phyloP scores from a whole-genome alignment of 2,113 vertebrate species.

The Aptenodytes forsteri region DNA sequence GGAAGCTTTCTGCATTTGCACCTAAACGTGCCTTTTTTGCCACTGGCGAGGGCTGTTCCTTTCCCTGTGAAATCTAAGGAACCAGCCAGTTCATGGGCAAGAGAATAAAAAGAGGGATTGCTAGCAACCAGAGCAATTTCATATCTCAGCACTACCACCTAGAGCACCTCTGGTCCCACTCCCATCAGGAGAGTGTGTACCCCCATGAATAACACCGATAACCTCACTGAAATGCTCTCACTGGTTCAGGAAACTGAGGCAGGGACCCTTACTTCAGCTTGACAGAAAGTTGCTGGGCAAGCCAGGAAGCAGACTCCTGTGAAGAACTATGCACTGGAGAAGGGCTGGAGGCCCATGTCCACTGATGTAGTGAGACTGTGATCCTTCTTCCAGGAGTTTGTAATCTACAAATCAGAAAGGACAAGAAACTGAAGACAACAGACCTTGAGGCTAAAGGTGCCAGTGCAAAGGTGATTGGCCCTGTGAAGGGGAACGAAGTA shows the following conservation, averaged over 20 bases:
- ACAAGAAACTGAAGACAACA: neutral
- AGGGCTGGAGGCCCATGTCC: neutral
- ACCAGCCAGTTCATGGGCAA: neutral
- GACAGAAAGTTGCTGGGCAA: neutral
- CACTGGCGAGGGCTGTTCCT: neutral
- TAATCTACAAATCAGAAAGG: neutral
- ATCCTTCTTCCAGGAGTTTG: neutral
- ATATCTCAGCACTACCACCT: neutral
- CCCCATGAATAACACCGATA: neutral
- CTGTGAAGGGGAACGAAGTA: neutral
- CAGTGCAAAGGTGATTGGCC: neutral
- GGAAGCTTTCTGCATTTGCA: neutral
- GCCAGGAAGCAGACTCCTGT: neutral
- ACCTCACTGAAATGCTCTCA: neutral
- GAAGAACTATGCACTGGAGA: neutral
- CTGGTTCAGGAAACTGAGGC: neutral
- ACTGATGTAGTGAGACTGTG: neutral
- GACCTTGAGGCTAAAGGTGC: neutral
- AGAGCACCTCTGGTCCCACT: neutral
- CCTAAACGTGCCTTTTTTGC: neutral
- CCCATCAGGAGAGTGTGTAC: neutral
- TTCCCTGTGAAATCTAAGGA: neutral
- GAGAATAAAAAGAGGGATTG: neutral
- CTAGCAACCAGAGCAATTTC: neutral
- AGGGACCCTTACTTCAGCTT: neutral